Conservation (phyloP, 1,140 invertebrate genomes). For the Xylocopa sonorina region DNA sequence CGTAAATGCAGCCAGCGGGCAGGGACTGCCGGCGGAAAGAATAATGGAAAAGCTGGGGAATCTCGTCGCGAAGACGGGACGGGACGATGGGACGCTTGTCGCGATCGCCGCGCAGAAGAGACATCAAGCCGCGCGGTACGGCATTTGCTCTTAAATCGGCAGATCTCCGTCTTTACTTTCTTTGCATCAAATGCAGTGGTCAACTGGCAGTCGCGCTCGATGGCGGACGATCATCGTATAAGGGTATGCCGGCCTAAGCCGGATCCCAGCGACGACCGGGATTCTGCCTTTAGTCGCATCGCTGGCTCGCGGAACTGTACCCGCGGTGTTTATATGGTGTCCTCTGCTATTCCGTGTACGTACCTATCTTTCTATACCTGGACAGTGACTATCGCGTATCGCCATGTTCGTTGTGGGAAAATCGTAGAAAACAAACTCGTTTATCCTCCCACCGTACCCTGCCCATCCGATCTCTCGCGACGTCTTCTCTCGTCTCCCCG, state of each 20-base stretch:
- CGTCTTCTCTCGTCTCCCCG: background rate
- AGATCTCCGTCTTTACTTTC: conserved; percentile 74
- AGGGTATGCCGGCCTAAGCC: conserved; percentile 72
- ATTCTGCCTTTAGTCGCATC: conserved; percentile 74
- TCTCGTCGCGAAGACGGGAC: no score
- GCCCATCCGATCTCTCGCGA: conserved; percentile 31
- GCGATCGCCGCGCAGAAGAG: conserved; percentile 59
- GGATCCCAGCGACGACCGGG: conserved; percentile 76
- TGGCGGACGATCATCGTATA: conserved; percentile 77
- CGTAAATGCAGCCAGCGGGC: conserved; percentile 44
- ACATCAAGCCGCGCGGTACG: conserved; percentile 57
- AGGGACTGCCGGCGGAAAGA: background rate
- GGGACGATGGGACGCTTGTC: conserved; percentile 17
- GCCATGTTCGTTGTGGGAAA: conserved; percentile 79
- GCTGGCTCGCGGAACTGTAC: conserved; percentile 78
- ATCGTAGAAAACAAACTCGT: conserved; percentile 81
- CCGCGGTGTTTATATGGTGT: conserved; percentile 79
- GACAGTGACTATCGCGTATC: conserved; percentile 73
- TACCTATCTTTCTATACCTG: conserved; percentile 71
- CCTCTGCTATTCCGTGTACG: conserved; percentile 74
- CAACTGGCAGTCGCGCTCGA: conserved; percentile 63
- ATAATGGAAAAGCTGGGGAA: background rate
- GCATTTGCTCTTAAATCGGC: conserved; percentile 70
- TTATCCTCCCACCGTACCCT: conserved; percentile 65
- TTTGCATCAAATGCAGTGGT: conserved; percentile 73